phyloP scores from a whole-genome alignment of 2,888 invertebrate genomes.

The Dicycla oo region DNA sequence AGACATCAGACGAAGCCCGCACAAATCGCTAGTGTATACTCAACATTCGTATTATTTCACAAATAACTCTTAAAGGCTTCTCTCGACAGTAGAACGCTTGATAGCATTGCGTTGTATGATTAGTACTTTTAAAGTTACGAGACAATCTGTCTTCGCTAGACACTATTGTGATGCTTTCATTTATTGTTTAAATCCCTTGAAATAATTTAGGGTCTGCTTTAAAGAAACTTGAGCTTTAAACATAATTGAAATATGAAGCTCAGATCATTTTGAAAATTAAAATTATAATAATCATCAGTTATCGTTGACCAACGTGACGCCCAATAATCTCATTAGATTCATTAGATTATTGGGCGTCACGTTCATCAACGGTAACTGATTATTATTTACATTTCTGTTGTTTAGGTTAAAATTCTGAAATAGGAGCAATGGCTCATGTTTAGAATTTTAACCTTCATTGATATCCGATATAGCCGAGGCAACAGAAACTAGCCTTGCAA shows the following conservation, averaged over 20 bases:
- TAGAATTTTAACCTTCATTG: neutral
- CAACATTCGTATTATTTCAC: constrained; percentile 65
- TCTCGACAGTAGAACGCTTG: constrained; percentile 46
- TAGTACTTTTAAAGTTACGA: constrained; percentile 45
- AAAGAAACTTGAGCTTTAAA: constrained; percentile 10
- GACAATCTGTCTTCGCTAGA: constrained; percentile 46
- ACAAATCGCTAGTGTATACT: constrained; percentile 56
- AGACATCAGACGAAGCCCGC: constrained; percentile 61
- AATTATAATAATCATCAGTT: neutral
- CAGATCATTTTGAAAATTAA: neutral
- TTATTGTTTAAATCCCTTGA: constrained; percentile 29
- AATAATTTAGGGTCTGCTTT: constrained; percentile 6
- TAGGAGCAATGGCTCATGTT: no score
- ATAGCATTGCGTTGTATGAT: constrained; percentile 54
- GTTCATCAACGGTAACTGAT: no score
- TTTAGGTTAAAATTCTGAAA: no score
- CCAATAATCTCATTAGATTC: neutral
- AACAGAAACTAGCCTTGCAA: neutral
- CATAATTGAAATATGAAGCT: neutral
- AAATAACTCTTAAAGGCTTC: constrained; percentile 57
- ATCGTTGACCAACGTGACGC: neutral
- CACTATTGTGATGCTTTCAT: constrained; percentile 25
- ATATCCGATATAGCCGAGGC: neutral
- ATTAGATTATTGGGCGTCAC: no score
- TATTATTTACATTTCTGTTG: no score